Evolutionary conservation across 1,140 invertebrate species (phyloP).

Genomic region (Oryctes rhinoceros): DNA sequence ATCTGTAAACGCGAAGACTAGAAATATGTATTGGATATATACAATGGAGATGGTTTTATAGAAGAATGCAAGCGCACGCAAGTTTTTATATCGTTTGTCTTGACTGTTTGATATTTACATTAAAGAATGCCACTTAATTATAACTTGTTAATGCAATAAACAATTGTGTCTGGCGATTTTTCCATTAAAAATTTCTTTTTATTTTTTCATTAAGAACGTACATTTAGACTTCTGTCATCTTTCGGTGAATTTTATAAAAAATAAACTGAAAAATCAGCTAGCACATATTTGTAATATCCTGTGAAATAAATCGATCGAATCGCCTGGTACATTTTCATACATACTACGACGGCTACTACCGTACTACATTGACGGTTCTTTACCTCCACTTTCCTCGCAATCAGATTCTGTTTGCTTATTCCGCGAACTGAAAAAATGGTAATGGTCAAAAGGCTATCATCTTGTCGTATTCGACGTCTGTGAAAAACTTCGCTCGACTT

Average conservation of each 20-base stretch:
- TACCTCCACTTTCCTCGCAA: background rate
- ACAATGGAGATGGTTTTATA: background rate
- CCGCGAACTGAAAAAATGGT: conserved; percentile 8
- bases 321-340: no score
- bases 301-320: no score
- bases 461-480: conserved; percentile 5
- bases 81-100: background rate
- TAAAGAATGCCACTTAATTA: no score
- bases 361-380: background rate
- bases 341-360: no score
- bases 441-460: conserved; percentile 27
- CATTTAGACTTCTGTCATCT: no score
- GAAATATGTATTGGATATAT: conserved; percentile 13
- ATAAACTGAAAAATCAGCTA: no score
- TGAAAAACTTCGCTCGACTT: conserved; percentile 23
- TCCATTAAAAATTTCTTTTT: no score
- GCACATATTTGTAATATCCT: no score
- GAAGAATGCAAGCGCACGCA: background rate
- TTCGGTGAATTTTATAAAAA: no score
- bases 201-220: no score
- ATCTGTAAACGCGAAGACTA: conserved; percentile 1
- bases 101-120: background rate
- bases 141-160: no score
- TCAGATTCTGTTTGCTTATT: background rate
- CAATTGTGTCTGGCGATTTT: no score